phyloP scores from a whole-genome alignment of 2,797 vertebrate species.

The Remorina albescens region DNA sequence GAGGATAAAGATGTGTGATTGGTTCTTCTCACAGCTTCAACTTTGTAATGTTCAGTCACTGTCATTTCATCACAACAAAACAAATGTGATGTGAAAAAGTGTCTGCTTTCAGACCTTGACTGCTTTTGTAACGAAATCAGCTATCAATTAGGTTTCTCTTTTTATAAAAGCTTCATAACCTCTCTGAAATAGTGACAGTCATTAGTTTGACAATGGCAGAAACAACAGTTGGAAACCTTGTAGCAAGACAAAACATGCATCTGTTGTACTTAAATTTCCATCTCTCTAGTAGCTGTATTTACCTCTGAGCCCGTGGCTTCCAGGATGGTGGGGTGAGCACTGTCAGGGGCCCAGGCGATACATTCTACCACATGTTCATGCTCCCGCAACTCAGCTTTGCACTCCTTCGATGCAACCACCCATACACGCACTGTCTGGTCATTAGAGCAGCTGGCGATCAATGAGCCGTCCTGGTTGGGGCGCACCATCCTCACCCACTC shows the following conservation, averaged over 20 bases:
- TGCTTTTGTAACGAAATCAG: neutral
- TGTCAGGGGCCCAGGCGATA: constrained; percentile 98
- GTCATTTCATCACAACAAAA: neutral
- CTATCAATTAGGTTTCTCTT: neutral
- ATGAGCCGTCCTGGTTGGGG: constrained; percentile 97
- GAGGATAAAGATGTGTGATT: neutral
- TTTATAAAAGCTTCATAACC: neutral
- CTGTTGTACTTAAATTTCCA: constrained; percentile 3
- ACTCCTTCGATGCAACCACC: constrained; percentile 97
- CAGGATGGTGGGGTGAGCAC: constrained; percentile 94
- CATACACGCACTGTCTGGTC: constrained; percentile 99
- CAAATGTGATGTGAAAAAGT: constrained; percentile 3
- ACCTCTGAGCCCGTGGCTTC: constrained; percentile 99
- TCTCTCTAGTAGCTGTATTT: constrained; percentile 22
- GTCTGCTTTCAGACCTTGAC: neutral
- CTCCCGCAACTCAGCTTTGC: constrained; percentile 98
- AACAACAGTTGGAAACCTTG: neutral
- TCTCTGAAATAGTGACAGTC: neutral
- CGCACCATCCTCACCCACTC: constrained; percentile 99
- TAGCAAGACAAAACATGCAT: constrained; percentile 5
- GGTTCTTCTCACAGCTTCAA: neutral
- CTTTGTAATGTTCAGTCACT: neutral
- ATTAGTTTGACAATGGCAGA: neutral
- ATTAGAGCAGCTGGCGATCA: constrained; percentile 98
- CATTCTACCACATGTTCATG: constrained; percentile 99